Conservation (phyloP, 2,888 invertebrate species). For the Danaus chrysippus region DNA sequence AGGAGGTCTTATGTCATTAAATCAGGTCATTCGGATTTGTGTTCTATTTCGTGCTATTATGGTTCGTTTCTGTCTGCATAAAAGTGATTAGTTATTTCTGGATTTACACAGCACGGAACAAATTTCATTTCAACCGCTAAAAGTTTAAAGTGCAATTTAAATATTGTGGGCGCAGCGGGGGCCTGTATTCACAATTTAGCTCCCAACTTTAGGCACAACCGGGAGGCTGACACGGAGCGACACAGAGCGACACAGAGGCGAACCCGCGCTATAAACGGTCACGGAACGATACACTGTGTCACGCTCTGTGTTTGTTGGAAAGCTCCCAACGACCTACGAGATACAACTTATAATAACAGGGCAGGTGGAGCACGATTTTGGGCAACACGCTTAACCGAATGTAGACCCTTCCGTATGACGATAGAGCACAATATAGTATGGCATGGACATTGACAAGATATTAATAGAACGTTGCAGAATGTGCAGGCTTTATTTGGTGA, state of each 20-base stretch:
- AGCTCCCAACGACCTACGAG: conserved; percentile 38
- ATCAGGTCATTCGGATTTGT: conserved; percentile 18
- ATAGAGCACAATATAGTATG: conserved; percentile 36
- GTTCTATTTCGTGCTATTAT: conserved; percentile 16
- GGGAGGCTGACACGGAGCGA: conserved; percentile 24
- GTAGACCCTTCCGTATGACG: conserved; percentile 29
- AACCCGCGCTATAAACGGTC: conserved; percentile 17
- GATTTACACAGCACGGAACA: conserved; percentile 59
- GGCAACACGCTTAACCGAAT: conserved; percentile 22
- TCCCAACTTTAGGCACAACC: conserved; percentile 26
- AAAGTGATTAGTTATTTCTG: conserved; percentile 52
- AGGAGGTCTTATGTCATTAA: conserved; percentile 36
- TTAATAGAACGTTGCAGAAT: conserved; percentile 65
- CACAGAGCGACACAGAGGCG: conserved; percentile 31
- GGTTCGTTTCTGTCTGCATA: conserved; percentile 26
- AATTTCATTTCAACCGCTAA: conserved; percentile 68
- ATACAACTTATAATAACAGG: conserved; percentile 53
- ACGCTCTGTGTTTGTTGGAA: conserved; percentile 37
- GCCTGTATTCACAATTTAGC: conserved; percentile 42
- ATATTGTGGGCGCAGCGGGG: conserved; percentile 47
- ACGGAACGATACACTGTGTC: conserved; percentile 26
- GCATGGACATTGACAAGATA: conserved; percentile 36
- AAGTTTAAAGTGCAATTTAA: conserved; percentile 69
- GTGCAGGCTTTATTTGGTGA: conserved; percentile 67
- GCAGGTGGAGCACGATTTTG: conserved; percentile 50